Evolutionary conservation across 2,113 vertebrate species (phyloP).

Genomic region (Pampusana beccarii): DNA sequence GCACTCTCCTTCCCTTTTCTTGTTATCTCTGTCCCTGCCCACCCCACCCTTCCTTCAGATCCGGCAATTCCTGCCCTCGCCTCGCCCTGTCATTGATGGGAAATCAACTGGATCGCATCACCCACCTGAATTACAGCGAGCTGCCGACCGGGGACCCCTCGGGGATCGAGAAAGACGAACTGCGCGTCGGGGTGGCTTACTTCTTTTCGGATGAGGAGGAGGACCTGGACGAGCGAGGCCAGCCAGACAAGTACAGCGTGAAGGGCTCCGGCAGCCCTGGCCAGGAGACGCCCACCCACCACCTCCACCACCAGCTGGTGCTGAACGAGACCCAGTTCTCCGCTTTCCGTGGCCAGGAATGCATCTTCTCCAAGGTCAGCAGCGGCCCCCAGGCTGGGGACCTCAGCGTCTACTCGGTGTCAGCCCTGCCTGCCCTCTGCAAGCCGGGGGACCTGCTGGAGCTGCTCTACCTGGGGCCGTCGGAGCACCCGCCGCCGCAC

Average conservation of each 20-base stretch:
- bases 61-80: conserved; percentile 86
- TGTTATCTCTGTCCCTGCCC: neutral
- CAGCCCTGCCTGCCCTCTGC: conserved; percentile 92
- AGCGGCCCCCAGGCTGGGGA: conserved; percentile 88
- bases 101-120: conserved; percentile 99
- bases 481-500: conserved; percentile 86
- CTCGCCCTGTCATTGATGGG: conserved; percentile 98
- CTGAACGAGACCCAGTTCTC: conserved; percentile 95
- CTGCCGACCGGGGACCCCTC: conserved; percentile 98
- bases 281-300: conserved; percentile 68
- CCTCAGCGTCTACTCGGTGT: conserved; percentile 88
- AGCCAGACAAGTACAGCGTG: conserved; percentile 88
- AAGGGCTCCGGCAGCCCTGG: conserved; percentile 75
- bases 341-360: conserved; percentile 97
- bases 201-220: conserved; percentile 99
- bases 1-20: neutral
- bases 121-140: conserved; percentile 99
- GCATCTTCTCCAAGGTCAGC: conserved; percentile 98
- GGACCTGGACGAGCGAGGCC: conserved; percentile 96
- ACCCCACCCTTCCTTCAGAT: conserved; percentile 72
- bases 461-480: conserved; percentile 84
- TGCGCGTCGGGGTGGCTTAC: conserved; percentile 98
- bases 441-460: conserved; percentile 96
- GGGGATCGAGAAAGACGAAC: conserved; percentile 98
- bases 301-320: conserved; percentile 77